Evolutionary conservation across 2,113 vertebrate genomes (phyloP).

Genomic region (Tichodroma muraria): DNA sequence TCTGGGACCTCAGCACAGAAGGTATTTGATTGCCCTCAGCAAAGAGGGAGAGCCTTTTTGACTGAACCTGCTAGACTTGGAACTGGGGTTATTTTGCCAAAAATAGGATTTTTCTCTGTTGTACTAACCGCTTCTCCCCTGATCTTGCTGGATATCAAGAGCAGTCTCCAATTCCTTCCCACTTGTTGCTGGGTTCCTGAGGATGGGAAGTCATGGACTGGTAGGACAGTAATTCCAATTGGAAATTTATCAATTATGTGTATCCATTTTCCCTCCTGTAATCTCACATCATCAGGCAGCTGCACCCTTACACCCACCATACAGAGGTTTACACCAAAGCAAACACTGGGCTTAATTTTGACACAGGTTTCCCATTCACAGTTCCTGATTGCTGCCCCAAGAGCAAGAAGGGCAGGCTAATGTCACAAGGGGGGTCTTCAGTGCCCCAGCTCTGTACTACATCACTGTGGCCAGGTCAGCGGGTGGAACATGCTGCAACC

Average conservation of each 20-base stretch:
- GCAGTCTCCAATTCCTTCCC: not conserved
- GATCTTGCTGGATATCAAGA: not conserved
- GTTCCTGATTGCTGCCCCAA: not conserved
- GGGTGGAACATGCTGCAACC: not conserved
- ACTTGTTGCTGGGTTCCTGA: not conserved
- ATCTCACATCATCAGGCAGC: not conserved
- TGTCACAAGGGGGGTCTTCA: rapidly evolving
- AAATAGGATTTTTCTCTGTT: not conserved
- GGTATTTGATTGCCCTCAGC: not conserved
- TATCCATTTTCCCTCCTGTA: not conserved
- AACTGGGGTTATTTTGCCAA: not conserved
- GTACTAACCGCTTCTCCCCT: not conserved
- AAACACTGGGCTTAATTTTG: not conserved
- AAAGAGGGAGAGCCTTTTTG: not conserved
- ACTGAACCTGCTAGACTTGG: not conserved
- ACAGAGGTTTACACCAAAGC: not conserved
- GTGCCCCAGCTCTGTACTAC: not conserved
- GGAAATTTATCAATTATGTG: not conserved
- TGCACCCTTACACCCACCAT: not conserved
- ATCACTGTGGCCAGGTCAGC: not conserved
- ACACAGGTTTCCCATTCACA: not conserved
- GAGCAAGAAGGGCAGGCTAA: not conserved
- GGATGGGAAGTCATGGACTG: not conserved
- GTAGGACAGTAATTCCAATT: not conserved
- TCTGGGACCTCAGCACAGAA: not conserved